Evolutionary conservation across 2,797 vertebrate species (phyloP), one percentile per base, ranked within the genome.

Genomic region (Phoebastria nigripes): DNA sequence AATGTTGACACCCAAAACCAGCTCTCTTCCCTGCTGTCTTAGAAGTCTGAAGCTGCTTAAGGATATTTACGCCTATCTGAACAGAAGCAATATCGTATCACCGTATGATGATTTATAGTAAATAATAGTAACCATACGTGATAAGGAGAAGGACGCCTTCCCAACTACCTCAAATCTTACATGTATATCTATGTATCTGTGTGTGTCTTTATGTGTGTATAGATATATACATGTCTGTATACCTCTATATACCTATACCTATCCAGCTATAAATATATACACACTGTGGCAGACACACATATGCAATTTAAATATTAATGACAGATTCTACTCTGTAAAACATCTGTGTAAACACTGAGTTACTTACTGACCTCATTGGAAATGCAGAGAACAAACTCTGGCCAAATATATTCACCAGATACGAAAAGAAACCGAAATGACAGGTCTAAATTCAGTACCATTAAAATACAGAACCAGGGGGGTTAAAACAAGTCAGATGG

Each of bases 401-500:
- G 86, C 83, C 63, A 56, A 80, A 73, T 61, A 79, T 20, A 92
- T 78, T 82, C 63, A 55, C 29, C 28, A 63, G 71, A 61, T 42
- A 56, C 5, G 0, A 72, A 77, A 59, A 73, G 77, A 90, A 89
- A 65, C 56, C 1, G 0, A 63, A 92, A 92, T 35, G 74, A 80
- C 78, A 74, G 88, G 74, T 87, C 86, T 90, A 65, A 90, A 96
- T 85, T 81, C 96, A 96, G 83, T 49, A 41, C 78, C 63, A 42
- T 37, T 87, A 82, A 94, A 71, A 90, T 67, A 90, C 56, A 93
- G 89, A 92, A 93, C n/a, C 41, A 17, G 71, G 78, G 82, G 79
- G 88, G 86, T 94, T 96, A 95, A 96, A 90, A 67, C n/a, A 81
- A 96, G 90, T 97, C 90, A 96, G 94, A 95, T 96, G 89, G 87